Conservation (phyloP, 2,113 vertebrate genomes). For the Willisornis vidua region DNA sequence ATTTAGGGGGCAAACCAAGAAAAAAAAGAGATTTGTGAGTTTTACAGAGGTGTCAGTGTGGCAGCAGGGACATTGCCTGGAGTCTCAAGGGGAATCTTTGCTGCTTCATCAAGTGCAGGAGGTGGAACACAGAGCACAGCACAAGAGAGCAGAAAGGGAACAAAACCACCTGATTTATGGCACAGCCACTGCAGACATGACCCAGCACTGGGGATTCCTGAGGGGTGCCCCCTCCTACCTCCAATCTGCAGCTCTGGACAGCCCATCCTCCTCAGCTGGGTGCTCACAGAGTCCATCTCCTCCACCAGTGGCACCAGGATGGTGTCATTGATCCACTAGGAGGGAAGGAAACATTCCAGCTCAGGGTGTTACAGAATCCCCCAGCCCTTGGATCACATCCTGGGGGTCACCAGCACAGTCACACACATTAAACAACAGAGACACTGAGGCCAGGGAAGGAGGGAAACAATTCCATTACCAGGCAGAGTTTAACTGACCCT, state of each 20-base stretch:
- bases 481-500: background rate
- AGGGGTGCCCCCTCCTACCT: constrained; percentile 73
- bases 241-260: constrained; percentile 95
- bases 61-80: background rate
- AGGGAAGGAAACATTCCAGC: background rate
- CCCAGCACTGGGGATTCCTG: background rate
- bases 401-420: background rate
- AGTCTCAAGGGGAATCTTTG: background rate
- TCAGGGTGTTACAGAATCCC: background rate
- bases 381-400: background rate
- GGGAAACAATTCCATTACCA: background rate
- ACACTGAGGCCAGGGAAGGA: background rate
- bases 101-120: background rate
- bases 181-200: fast-evolving
- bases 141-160: background rate
- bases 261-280: constrained; percentile 91
- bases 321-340: constrained; percentile 96
- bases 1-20: background rate
- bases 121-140: background rate
- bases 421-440: background rate
- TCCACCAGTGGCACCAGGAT: constrained; percentile 91
- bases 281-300: constrained; percentile 91
- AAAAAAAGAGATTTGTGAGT: background rate
- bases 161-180: fast-evolving
- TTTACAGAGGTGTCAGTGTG: background rate